phyloP scores from a whole-genome alignment of 2,888 invertebrate species.

The Tridacna gigas region DNA sequence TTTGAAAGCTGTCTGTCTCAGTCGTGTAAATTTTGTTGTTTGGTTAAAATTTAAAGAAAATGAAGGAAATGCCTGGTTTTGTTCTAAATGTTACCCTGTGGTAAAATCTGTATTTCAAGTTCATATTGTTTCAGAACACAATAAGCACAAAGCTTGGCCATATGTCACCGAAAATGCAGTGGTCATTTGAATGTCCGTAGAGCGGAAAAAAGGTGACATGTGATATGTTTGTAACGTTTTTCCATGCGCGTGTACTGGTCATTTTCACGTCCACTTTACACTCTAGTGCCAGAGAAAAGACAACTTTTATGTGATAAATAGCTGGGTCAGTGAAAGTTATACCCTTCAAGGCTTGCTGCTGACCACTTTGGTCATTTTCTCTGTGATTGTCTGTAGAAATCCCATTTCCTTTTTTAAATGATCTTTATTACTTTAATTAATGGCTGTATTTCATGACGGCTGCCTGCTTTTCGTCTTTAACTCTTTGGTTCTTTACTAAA shows the following conservation, averaged over 20 bases:
- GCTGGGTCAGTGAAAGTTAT: slow-evolving; percentile 9
- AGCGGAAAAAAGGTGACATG: slow-evolving; percentile 35
- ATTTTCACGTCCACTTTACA: slow-evolving; percentile 29
- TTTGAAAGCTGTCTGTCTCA: too few relatives aligned
- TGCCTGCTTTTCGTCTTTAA: too few relatives aligned
- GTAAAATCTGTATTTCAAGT: background rate
- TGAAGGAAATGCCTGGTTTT: too few relatives aligned
- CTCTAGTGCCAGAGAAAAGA: slow-evolving; percentile 8
- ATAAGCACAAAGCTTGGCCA: slow-evolving; percentile 24
- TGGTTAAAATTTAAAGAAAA: too few relatives aligned
- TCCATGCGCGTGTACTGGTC: slow-evolving; percentile 32
- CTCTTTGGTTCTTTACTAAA: too few relatives aligned
- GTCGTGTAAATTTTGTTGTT: too few relatives aligned
- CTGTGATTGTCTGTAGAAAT: slow-evolving; percentile 36
- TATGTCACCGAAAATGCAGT: slow-evolving; percentile 39
- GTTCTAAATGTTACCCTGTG: background rate
- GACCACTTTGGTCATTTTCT: slow-evolving; percentile 27
- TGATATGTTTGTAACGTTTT: slow-evolving; percentile 40
- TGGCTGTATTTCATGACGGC: background rate
- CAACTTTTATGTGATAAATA: slow-evolving; percentile 5
- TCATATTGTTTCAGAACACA: background rate
- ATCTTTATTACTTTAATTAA: slow-evolving; percentile 43
- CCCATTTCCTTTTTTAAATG: slow-evolving; percentile 46
- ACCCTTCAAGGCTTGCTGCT: background rate
- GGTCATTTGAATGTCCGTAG: slow-evolving; percentile 33